phyloP scores from a whole-genome alignment of 2,113 vertebrate species.

The Rana temporaria region DNA sequence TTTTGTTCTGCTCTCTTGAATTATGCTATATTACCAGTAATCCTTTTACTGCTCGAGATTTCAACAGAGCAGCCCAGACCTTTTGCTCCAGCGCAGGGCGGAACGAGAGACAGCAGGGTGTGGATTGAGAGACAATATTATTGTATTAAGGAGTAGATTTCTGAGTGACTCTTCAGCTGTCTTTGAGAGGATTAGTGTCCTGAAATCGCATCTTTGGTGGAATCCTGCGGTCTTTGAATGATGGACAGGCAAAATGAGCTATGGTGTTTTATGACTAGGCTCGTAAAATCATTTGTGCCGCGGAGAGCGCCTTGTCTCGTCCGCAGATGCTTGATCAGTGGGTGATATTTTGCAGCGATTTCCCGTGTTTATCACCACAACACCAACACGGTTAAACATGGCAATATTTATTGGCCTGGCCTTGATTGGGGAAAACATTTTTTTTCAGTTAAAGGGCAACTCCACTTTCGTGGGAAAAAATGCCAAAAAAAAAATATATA shows the following conservation, averaged over 20 bases:
- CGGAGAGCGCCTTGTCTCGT: neutral
- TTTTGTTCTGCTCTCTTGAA: neutral
- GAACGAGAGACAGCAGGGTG: neutral
- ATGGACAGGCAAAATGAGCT: neutral
- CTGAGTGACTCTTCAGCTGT: neutral
- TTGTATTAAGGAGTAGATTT: conserved; percentile 1
- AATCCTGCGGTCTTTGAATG: neutral
- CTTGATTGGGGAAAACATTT: too few relatives aligned
- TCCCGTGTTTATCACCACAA: neutral
- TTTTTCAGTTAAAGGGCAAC: too few relatives aligned
- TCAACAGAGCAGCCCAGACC: neutral
- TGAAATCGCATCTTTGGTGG: neutral
- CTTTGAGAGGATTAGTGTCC: neutral
- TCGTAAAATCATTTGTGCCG: neutral
- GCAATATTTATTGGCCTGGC: too few relatives aligned
- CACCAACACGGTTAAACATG: neutral
- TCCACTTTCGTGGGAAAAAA: too few relatives aligned
- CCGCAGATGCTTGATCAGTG: neutral
- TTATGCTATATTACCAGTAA: conserved; percentile 5
- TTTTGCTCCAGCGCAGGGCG: neutral
- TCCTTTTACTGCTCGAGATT: neutral
- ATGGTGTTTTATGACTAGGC: neutral
- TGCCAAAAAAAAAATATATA: too few relatives aligned
- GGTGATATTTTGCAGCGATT: neutral
- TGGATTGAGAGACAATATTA: neutral